A percentile compares a stretch with the other conserved stretches of the same genome.
These are phyloP conservation scores for Oreochromis niloticus DNA, from an alignment of 2,113 vertebrate genomes.

Conservation along the genomic window DNA sequence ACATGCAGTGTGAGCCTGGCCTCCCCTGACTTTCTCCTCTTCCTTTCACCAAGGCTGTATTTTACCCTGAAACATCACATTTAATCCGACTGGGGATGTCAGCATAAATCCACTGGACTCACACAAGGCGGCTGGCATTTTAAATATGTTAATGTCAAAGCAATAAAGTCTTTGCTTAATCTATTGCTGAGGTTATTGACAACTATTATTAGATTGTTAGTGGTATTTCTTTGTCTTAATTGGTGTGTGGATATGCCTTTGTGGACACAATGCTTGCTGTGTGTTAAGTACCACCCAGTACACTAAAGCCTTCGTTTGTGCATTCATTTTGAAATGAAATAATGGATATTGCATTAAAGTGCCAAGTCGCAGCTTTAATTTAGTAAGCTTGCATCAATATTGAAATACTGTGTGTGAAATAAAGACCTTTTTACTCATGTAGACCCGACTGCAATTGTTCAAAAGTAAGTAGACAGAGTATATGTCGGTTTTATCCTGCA, in stretches of 20 bases:
- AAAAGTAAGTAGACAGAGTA: not conserved
- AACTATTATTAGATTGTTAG: conserved; percentile 9
- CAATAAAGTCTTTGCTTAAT: conserved; percentile 40
- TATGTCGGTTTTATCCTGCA: not conserved
- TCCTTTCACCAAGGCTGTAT: conserved; percentile 46
- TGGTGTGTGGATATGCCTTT: not conserved
- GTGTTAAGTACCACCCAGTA: not conserved
- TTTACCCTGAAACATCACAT: conserved; percentile 54
- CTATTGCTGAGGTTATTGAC: conserved; percentile 36
- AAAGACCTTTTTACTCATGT: not conserved
- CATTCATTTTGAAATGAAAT: not conserved
- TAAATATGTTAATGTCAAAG: conserved; percentile 59
- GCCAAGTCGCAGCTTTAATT: not conserved
- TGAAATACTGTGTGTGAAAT: not conserved
- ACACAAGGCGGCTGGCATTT: conserved; percentile 41
- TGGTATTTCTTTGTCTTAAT: conserved; percentile 18
- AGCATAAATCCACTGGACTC: conserved; percentile 47
- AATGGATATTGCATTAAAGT: not conserved
- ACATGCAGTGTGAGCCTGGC: conserved; percentile 50
- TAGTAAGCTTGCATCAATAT: not conserved
- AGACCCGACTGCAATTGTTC: not conserved
- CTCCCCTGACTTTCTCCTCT: conserved; percentile 40
- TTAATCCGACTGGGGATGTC: conserved; percentile 49
- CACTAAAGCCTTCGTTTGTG: not conserved
- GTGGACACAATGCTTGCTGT: not conserved